A percentile compares a stretch with the other conserved stretches of the same genome.
Evolutionary conservation across 2,113 vertebrate genomes (phyloP).

Genomic region (Pantherophis guttatus): DNA sequence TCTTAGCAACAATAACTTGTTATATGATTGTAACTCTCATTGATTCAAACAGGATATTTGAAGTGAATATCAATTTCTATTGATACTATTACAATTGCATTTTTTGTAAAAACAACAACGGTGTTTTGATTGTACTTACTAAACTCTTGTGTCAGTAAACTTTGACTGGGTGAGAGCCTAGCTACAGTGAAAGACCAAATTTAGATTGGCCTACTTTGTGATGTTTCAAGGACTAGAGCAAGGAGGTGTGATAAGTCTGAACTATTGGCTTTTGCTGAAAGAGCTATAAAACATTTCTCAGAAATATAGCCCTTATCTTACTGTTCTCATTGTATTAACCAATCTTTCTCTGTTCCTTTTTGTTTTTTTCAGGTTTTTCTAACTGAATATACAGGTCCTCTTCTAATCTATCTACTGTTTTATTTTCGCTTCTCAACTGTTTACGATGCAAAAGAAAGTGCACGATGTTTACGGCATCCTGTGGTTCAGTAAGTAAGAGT

Average conservation of each 20-base stretch:
- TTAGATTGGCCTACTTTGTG: neutral
- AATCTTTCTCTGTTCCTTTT: neutral
- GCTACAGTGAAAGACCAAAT: neutral
- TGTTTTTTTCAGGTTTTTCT: conserved; percentile 74
- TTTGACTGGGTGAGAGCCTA: neutral
- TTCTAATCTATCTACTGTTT: conserved; percentile 78
- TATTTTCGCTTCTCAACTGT: conserved; percentile 73
- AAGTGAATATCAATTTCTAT: neutral
- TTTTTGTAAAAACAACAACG: neutral
- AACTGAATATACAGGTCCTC: conserved; percentile 74
- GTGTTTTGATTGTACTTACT: neutral
- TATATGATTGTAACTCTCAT: neutral
- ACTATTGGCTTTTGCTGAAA: neutral
- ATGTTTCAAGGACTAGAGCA: neutral
- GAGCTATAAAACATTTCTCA: neutral
- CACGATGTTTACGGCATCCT: conserved; percentile 63
- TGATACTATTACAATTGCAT: neutral
- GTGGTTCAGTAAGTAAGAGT: conserved; percentile 77
- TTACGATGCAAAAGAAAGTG: conserved; percentile 68
- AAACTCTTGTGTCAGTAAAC: neutral
- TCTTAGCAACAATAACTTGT: neutral
- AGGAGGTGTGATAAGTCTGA: neutral
- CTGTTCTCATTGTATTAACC: neutral
- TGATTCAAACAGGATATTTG: neutral
- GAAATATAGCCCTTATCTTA: neutral